Base-by-base conservation (phyloP, 2,888 invertebrate genomes). In the Megalurothrips usitatus region DNA sequence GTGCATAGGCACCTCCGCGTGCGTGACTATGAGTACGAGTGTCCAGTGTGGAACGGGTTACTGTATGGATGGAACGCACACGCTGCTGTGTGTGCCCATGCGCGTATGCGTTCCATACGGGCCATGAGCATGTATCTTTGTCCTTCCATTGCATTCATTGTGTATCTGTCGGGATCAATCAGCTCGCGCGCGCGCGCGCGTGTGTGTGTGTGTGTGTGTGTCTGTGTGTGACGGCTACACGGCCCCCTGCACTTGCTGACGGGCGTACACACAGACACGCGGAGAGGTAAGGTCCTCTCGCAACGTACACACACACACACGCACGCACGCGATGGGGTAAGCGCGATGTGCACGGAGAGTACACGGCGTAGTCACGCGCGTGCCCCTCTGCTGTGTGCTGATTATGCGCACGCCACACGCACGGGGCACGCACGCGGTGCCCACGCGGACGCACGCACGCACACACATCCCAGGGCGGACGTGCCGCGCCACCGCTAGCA, bases 81-180 rank as follows among this genome's bases (percentile, higher is more conserved):
- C 34, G 6, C 34, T 43, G n/a, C n/a, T n/a, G n/a, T 52, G 52
- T 14, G 58, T 58, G 58, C 17, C 14, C 19, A 12, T 58, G 58
- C 19, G 6, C 58, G 58, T 19, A 58, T 19, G 58, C 19, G 58
- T 19, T 4, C 58, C 58, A 58, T 58, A 58, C 58, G 58, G n/a
- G 68, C 26, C 23, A 23, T 12, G 68, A 9, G 52, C 52, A 12
- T 23, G 34, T 43, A 43, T 43, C 34, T 43, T 43, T 43, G 34
- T 43, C 34, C 12, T 6, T 75, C 26, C 26, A 75, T 75, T 6
- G 68, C 68, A 26, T 75, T 23, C 68, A 23, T 75, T 75, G 68
- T 75, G 26, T 26, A 26, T 75, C 68, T 75, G 26, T 75, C 23
- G 68, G 68, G 68, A 23, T 75, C 68, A 75, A 75, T 75, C 68